These are phyloP conservation scores for Aphidoletes aphidimyza DNA, from an alignment of 2,888 invertebrate species.

Conservation along the genomic window DNA sequence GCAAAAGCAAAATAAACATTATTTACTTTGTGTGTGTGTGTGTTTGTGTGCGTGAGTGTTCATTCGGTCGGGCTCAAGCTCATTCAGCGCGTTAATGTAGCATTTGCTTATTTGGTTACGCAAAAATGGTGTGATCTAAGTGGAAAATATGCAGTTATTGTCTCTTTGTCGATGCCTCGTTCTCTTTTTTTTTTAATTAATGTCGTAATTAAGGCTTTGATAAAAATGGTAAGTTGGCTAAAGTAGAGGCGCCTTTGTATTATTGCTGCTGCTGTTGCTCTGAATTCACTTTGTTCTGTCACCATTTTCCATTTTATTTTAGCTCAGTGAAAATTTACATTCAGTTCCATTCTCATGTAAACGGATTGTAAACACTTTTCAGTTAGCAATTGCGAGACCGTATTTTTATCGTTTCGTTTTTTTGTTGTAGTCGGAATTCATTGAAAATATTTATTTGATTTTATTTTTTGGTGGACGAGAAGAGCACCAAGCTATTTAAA, in stretches of 20 bases:
- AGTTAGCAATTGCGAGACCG: not conserved
- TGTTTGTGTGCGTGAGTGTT: not conserved
- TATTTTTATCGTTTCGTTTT: not conserved
- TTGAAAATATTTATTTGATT: not conserved
- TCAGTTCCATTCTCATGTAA: not conserved
- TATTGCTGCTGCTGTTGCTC: no score
- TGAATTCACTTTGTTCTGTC: slow-evolving; percentile 37
- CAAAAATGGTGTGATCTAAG: slow-evolving; percentile 46
- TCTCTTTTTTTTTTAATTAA: slow-evolving; percentile 33
- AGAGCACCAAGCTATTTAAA: no score
- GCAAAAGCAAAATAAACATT: slow-evolving; percentile 35
- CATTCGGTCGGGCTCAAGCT: not conserved
- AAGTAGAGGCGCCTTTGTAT: not conserved
- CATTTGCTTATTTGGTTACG: slow-evolving; percentile 28
- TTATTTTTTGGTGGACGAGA: no score
- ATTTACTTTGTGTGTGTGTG: slow-evolving; percentile 17
- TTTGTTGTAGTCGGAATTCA: no score
- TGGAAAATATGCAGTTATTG: slow-evolving; percentile 54
- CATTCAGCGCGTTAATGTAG: not conserved
- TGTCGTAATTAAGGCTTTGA: slow-evolving; percentile 52
- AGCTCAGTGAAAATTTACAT: not conserved
- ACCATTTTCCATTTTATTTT: not conserved
- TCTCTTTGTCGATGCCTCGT: not conserved
- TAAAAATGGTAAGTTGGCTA: slow-evolving; percentile 50
- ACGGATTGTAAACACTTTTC: not conserved